Base-by-base conservation (phyloP, 2,888 invertebrate genomes). In the Dolichomitus sp. region DNA sequence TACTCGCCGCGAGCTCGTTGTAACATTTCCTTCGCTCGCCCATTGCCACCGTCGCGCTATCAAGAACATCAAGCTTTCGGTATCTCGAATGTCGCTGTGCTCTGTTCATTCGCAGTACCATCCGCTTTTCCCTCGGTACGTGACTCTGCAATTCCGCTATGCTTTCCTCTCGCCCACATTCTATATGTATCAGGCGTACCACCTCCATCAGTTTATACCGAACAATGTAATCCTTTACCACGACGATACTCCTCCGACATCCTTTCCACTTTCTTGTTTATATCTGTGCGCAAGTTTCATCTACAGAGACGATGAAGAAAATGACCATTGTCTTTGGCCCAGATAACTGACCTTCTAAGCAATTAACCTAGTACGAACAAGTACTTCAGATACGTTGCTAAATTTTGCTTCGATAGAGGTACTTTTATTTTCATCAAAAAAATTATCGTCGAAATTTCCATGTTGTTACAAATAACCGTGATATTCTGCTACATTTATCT, bases 51-150 rank as follows among this genome's bases (percentile, higher is more conserved):
- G 14, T 30, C 30, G 57, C 5, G 14, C 33, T 69, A 59, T 74
- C 81, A 52, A 45, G 59, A 72, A 73, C 76, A 83, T 83, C 80
- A 69, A 83, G 73, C 76, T 83, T 77, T 80, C 73, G 70, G 54
- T 80, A 80, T 83, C 83, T 68, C 50, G 57, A 75, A 75, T 75
- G 74, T 48, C n/a, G 57, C 7, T 59, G 27, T 42, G 65, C 59
- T 52, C 37, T 82, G 23, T 23, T 80, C 76, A 81, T 72, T 45
- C 68, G 61, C 57, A 83, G 59, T 30, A 50, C 50, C 79, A 73
- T 69, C 75, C 57, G 42, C 37, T 59, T 68, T 45, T 48, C 27
- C n/a, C 63, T 37, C 30, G 54, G 57, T 27, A 42, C 66, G 59
- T 72, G 61, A 75, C 48, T 27, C 48, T 57, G 61, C 68, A 73